These are phyloP conservation scores for Callocephalon fimbriatum DNA, from an alignment of 2,113 vertebrate genomes.

Conservation along the genomic window DNA sequence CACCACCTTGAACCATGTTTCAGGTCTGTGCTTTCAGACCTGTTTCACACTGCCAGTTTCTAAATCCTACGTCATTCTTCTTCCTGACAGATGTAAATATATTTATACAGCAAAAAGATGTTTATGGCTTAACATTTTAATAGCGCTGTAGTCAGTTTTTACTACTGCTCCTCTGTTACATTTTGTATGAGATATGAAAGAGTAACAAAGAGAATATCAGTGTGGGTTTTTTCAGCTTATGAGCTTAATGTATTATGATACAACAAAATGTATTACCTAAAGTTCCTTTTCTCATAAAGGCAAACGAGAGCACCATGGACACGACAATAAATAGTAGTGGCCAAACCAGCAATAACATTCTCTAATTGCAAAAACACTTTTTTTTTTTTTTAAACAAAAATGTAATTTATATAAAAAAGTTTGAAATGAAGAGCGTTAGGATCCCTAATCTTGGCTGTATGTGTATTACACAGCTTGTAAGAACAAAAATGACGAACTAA, in stretches of 20 bases:
- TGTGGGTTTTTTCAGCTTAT: slow-evolving; percentile 21
- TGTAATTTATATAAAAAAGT: background rate
- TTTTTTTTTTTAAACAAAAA: background rate
- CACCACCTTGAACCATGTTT: background rate
- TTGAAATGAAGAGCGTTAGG: background rate
- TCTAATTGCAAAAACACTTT: background rate
- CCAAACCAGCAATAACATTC: background rate
- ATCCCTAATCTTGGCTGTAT: background rate
- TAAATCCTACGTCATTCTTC: slow-evolving; percentile 10
- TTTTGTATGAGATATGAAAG: background rate
- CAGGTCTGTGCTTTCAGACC: slow-evolving; percentile 9
- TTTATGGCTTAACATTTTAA: slow-evolving; percentile 37
- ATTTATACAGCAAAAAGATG: background rate
- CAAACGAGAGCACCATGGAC: background rate
- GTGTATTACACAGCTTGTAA: background rate
- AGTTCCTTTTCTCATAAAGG: background rate
- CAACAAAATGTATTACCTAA: slow-evolving; percentile 5
- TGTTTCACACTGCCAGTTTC: background rate
- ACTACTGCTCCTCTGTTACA: background rate
- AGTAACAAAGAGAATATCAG: background rate
- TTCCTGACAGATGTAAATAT: background rate
- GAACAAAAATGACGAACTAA: background rate
- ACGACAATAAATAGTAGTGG: background rate
- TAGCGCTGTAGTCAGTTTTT: slow-evolving; percentile 9
- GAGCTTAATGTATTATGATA: slow-evolving; percentile 19